A percentile compares a stretch with the other conserved stretches of the same genome.
Conservation (phyloP, 2,888 invertebrate species). For the Luperina testacea region DNA sequence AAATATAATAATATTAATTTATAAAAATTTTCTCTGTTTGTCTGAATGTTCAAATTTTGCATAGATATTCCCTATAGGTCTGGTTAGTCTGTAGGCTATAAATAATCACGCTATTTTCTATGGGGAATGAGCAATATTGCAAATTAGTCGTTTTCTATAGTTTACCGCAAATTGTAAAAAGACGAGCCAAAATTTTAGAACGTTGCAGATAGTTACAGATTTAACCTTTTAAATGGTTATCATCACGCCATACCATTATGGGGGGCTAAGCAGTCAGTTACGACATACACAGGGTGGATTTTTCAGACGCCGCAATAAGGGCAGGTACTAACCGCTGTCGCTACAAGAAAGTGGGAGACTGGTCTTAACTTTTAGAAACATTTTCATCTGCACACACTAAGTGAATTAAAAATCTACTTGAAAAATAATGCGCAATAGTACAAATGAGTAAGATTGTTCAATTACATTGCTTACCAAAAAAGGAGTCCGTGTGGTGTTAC, state of each 20-base stretch:
- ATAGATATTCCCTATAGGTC: too few relatives aligned
- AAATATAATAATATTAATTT: background rate
- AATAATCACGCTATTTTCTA: too few relatives aligned
- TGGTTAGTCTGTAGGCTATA: background rate
- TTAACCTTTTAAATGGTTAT: background rate
- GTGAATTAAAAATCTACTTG: background rate
- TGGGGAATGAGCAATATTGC: background rate
- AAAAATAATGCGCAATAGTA: constrained; percentile 3
- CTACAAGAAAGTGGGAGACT: background rate
- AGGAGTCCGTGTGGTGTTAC: constrained; percentile 42
- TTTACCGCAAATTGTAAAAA: background rate
- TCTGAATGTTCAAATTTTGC: background rate
- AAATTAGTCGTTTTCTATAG: background rate
- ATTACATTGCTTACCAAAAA: constrained; percentile 57
- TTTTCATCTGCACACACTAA: background rate
- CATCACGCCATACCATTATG: background rate
- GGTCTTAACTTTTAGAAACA: background rate
- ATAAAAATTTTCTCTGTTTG: background rate
- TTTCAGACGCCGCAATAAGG: background rate
- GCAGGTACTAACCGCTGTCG: too few relatives aligned
- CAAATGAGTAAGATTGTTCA: constrained; percentile 31
- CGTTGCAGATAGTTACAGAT: background rate
- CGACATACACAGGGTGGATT: background rate
- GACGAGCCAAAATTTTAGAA: background rate
- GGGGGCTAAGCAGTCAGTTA: background rate